Evolutionary conservation across 2,888 invertebrate genomes (phyloP), one percentile per base, ranked within the genome.

Genomic region (Harpagoxenus sublaevis): DNA sequence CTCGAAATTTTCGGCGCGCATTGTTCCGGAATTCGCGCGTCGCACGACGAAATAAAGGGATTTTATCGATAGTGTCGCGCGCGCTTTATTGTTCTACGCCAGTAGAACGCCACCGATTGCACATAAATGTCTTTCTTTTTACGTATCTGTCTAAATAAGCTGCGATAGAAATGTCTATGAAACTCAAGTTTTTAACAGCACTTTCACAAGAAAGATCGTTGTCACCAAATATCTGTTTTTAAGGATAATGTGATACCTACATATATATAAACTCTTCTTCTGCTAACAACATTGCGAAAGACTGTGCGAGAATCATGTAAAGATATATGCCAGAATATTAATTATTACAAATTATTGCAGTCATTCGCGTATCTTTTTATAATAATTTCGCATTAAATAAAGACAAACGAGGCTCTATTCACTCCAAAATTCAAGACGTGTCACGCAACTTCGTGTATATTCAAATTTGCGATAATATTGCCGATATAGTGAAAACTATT

Each of bases 1-100:
- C 62, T 39, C 57, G 74, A 82, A 78, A 84, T 78, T 74, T 73
- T 74, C 73, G 60, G 42, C 84, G 79, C 77, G 83, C 78, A 75
- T 87, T 81, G 79, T 81, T 57, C 39, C 60, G 75, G 60, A 73
- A 73, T 81, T 74, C 74, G 51, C 74, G 73, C 74, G 35, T 73
- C 79, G 79, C 73, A 12, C 65, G 51, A 63, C 68, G 62, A 70
- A 79, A 63, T 70, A 57, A 83, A 84, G 70, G 66, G 70, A 79
- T 81, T 79, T 66, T 68, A 62, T 60, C 57, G 51, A 83, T 73
- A 71, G 48, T 48, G 35, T 74, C 74, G 79, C 48, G 57, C 79
- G 74, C 45, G 74, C 23, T 45, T 45, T 48, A 81, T 74, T 81
- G 74, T 73, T 73, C 60, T 48, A 60, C 28, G 35, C 10, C 71